A percentile compares a stretch with the other conserved stretches of the same genome.
Evolutionary conservation across 2,113 vertebrate genomes (phyloP).

Genomic region (Pyrgilauda ruficollis): DNA sequence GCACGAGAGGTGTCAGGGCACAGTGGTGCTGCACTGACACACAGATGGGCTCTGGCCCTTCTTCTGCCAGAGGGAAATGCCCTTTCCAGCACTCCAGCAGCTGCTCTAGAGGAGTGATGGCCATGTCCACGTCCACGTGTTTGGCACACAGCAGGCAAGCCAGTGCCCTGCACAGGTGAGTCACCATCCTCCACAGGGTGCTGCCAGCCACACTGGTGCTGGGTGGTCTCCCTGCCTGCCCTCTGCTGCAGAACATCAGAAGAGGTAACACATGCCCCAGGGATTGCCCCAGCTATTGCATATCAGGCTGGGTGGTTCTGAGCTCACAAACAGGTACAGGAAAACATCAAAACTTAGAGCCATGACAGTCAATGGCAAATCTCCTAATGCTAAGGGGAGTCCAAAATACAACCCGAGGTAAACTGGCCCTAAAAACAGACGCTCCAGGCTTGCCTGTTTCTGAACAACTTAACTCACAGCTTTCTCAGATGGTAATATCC

Average conservation of each 20-base stretch:
- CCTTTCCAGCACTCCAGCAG: neutral
- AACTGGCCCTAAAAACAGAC: neutral
- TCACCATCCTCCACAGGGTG: fast-evolving
- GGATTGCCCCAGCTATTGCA: neutral
- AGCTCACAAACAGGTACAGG: neutral
- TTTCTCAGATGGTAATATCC: neutral
- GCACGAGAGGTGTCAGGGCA: neutral
- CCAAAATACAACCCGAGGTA: neutral
- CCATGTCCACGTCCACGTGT: fast-evolving
- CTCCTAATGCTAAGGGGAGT: neutral
- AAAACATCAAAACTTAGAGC: neutral
- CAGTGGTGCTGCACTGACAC: fast-evolving
- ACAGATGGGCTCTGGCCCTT: neutral
- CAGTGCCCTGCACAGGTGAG: fast-evolving
- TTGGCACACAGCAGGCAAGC: neutral
- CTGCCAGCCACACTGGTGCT: neutral
- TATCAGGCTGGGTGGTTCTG: neutral
- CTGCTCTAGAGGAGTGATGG: neutral
- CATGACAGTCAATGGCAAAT: neutral
- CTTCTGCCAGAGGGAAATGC: neutral
- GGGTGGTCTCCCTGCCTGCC: neutral
- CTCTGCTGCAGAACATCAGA: neutral
- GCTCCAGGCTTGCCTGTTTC: neutral
- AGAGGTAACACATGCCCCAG: neutral
- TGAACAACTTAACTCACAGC: neutral